Percentiles rank a stretch among this genome's conserved stretches.
These are phyloP conservation scores for Trichonephila clavipes DNA, from an alignment of 1,140 invertebrate species.

Conservation along the genomic window DNA sequence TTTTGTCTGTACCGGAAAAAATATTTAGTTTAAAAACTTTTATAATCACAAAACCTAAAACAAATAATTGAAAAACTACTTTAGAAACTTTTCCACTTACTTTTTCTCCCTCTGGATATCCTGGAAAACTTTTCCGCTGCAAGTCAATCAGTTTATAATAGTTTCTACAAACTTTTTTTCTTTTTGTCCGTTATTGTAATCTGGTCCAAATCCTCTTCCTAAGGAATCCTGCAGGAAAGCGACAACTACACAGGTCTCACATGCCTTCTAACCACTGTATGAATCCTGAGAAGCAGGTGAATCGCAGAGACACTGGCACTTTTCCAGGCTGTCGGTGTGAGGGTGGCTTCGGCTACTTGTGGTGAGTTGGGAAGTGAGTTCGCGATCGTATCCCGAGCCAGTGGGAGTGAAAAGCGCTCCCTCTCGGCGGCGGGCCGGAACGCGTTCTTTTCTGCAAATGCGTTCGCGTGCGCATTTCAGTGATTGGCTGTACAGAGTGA, in stretches of 20 bases:
- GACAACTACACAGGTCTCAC: slow-evolving; percentile 41
- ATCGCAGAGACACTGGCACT: slow-evolving; percentile 29
- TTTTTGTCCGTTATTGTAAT: neutral
- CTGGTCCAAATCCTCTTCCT: neutral
- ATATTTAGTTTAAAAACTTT: no score
- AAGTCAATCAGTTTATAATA: neutral
- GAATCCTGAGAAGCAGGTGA: slow-evolving; percentile 58
- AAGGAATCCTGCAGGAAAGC: neutral
- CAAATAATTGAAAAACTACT: neutral
- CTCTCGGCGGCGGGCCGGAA: slow-evolving; percentile 37
- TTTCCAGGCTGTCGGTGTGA: slow-evolving; percentile 29
- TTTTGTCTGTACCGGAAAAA: no score
- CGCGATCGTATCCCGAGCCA: slow-evolving; percentile 11
- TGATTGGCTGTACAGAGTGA: slow-evolving; percentile 49
- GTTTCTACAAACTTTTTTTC: neutral
- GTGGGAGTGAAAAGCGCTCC: slow-evolving; percentile 46
- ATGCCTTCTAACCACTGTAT: slow-evolving; percentile 45
- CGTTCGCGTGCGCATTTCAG: neutral
- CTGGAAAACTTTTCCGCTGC: neutral
- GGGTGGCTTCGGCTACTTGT: slow-evolving; percentile 50
- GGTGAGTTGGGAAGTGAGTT: slow-evolving; percentile 61
- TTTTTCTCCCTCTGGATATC: neutral
- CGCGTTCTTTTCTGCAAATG: slow-evolving; percentile 59
- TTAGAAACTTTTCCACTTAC: slow-evolving; percentile 21
- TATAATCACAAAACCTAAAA: neutral